Evolutionary conservation across 2,797 vertebrate species (phyloP).

Genomic region (Masticophis lateralis): DNA sequence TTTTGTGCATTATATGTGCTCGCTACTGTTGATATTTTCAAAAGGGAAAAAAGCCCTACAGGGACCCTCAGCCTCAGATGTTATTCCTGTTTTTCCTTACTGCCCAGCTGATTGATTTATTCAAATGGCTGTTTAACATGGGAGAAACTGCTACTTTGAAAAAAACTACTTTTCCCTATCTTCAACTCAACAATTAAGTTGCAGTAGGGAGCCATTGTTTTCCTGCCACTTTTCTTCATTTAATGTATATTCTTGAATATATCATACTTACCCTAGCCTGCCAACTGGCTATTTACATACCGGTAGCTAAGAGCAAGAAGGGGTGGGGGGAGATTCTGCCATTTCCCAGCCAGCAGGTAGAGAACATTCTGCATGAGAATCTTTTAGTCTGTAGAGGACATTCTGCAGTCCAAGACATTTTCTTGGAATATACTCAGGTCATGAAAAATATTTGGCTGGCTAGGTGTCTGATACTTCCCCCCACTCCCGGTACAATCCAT

Average conservation of each 20-base stretch:
- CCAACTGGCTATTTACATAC: background rate
- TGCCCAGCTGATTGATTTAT: background rate
- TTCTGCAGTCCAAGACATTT: background rate
- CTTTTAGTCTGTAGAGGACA: background rate
- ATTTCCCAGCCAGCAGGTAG: background rate
- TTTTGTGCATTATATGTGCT: background rate
- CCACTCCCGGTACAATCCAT: background rate
- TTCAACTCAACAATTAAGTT: background rate
- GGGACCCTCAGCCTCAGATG: background rate
- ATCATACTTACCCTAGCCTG: background rate
- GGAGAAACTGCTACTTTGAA: background rate
- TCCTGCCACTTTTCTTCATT: background rate
- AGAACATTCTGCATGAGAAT: background rate
- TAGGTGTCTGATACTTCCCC: background rate
- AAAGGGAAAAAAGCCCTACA: background rate
- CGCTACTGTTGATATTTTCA: background rate
- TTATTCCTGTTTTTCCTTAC: background rate
- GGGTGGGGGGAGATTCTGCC: background rate
- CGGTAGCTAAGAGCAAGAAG: background rate
- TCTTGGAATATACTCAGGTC: background rate
- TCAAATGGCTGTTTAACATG: background rate
- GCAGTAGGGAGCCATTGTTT: background rate
- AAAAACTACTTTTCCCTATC: background rate
- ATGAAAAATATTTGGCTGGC: background rate
- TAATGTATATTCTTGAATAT: background rate